Base-by-base conservation (phyloP, 1,140 invertebrate species). In the Papilio machaon region DNA sequence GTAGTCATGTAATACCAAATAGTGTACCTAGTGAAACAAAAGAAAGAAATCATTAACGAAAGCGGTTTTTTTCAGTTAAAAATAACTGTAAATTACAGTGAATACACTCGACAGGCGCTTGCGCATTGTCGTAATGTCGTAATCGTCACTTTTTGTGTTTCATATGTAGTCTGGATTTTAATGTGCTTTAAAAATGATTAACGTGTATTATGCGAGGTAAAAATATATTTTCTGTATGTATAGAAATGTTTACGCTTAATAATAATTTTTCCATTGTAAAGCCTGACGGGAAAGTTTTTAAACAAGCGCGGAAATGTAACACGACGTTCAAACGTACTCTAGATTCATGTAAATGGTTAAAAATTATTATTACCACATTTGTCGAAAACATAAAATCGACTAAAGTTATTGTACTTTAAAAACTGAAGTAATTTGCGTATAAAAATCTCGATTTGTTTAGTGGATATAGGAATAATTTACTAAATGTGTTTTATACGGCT, bases 251-350 rank as follows among this genome's bases (percentile, higher is more conserved):
- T 17, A 54, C 17, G 15, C 52, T 54, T 0, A 19, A 58, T 58
- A 58, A n/a, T 8, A 58, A n/a, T 58, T 58, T 58, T n/a, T n/a
- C 54, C 2, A 58, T 58, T 58, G 54, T 58, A n/a, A 19, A 58
- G 6, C 54, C n/a, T 19, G 17, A 19, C 8, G 7, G 17, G 9
- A 58, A 58, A 58, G 54, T 58, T 58, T 54, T 58, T 19, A 17
- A 58, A 58, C 54, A 58, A 58, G 54, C 54, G n/a, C 54, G 54
- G 54, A 58, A 19, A 58, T 58, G 54, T 58, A 58, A 58, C 54
- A 4, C 54, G 54, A 58, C 17, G 17, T 58, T 58, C 17, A 6
- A 58, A n/a, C 54, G 17, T 58, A 58, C n/a, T n/a, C 54, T 58
- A 58, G 54, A 58, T 8, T 7, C 54, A 58, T 19, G n/a, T 58